Evolutionary conservation across 2,113 vertebrate genomes (phyloP).

Genomic region (Solea solea): DNA sequence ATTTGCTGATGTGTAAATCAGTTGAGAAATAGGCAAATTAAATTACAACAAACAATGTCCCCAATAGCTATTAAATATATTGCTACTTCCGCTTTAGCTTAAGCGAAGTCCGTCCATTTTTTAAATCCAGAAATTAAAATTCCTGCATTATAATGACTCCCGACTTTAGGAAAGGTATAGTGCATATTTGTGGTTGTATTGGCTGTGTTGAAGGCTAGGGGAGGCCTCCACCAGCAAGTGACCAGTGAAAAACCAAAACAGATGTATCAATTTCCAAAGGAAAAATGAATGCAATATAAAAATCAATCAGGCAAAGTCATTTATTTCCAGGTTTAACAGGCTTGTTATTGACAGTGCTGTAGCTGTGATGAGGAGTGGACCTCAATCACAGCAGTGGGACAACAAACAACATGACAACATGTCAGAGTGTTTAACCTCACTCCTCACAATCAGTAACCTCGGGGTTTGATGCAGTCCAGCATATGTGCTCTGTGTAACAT

Average conservation of each 20-base stretch:
- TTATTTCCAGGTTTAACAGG: conserved; percentile 4
- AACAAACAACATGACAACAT: conserved; percentile 2
- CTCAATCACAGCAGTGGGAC: background rate
- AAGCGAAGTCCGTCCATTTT: too few relatives aligned
- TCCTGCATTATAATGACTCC: background rate
- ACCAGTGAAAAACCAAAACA: background rate
- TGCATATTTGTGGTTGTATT: conserved; percentile 13
- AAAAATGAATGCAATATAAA: background rate
- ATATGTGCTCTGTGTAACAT: conserved; percentile 24
- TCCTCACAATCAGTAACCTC: conserved; percentile 15
- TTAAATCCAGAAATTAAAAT: too few relatives aligned
- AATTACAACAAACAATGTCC: too few relatives aligned
- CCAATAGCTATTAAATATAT: too few relatives aligned
- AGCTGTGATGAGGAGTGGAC: background rate
- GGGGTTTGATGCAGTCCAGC: background rate
- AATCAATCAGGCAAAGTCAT: background rate
- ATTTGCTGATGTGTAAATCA: too few relatives aligned
- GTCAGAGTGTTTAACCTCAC: conserved; percentile 23
- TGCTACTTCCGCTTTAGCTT: too few relatives aligned
- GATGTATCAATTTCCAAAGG: background rate
- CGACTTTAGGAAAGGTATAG: background rate
- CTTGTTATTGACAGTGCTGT: background rate
- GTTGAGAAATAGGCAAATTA: too few relatives aligned
- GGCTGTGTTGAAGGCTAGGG: conserved; percentile 14
- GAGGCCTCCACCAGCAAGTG: background rate